A percentile compares a stretch with the other conserved stretches of the same genome.
These are phyloP conservation scores for Galaxias olidus DNA, from an alignment of 2,797 vertebrate genomes.

Conservation along the genomic window DNA sequence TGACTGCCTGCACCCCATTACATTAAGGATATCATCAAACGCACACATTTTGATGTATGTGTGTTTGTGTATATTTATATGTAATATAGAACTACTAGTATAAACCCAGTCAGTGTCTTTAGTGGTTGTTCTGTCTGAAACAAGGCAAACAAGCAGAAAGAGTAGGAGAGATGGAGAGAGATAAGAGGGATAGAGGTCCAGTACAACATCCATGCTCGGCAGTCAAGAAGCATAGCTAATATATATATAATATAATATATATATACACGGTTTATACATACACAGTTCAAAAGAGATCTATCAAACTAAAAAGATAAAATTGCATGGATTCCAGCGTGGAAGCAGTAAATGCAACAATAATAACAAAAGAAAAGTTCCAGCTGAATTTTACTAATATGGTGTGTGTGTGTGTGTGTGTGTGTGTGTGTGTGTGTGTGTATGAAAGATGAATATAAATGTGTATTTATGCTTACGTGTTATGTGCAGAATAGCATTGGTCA, in stretches of 20 bases:
- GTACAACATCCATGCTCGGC: conserved; percentile 73
- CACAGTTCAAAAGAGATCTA: conserved; percentile 66
- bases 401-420: conserved; percentile 7
- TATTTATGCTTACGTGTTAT: conserved; percentile 41
- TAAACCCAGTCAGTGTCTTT: conserved; percentile 6
- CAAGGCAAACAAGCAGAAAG: conserved; percentile 51
- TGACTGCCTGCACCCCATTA: no score
- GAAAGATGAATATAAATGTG: conserved; percentile 13
- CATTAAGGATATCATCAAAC: no score
- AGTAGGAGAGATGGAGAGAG: conserved; percentile 45
- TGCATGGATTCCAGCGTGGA: conserved; percentile 48
- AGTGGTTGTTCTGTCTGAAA: conserved; percentile 38
- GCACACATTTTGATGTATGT: conserved; percentile 1
- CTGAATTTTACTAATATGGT: conserved; percentile 16
- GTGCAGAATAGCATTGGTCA: conserved; percentile 11
- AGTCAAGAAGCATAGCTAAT: conserved; percentile 75
- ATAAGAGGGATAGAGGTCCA: conserved; percentile 36
- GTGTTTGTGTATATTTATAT: conserved; percentile 12
- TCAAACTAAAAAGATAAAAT: conserved; percentile 57
- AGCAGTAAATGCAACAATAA: conserved; percentile 40
- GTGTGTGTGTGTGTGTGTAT: conserved; percentile 3
- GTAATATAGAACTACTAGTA: not conserved
- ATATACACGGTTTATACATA: conserved; percentile 78
- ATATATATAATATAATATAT: conserved; percentile 60
- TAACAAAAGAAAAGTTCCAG: conserved; percentile 42